A percentile compares a stretch with the other conserved stretches of the same genome.
phyloP scores from a whole-genome alignment of 2,797 vertebrate species.

The Pithecia hirsuta region DNA sequence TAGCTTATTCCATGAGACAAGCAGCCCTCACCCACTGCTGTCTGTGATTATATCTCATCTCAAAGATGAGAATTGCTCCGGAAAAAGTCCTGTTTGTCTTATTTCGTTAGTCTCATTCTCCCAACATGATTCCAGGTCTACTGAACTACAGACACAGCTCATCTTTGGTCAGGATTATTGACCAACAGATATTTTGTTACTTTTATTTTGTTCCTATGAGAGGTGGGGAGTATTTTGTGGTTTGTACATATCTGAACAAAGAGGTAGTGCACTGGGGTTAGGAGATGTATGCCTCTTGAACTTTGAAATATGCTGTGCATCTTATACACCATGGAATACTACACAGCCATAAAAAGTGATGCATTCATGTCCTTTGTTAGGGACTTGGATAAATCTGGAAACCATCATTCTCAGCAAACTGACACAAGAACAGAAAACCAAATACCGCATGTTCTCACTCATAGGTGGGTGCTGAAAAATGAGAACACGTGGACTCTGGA shows the following conservation, averaged over 20 bases:
- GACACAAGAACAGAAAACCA: no score
- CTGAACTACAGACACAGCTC: background rate
- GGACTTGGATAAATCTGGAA: no score
- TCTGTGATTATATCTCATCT: background rate
- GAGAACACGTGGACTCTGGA: no score
- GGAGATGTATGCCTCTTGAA: background rate
- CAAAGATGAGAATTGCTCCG: background rate
- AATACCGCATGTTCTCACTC: no score
- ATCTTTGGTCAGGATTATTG: background rate
- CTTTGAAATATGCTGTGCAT: background rate
- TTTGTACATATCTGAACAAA: background rate
- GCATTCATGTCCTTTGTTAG: no score
- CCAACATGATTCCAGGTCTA: background rate
- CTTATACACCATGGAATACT: no score
- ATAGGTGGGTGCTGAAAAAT: no score
- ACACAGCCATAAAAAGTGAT: no score
- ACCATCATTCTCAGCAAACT: no score
- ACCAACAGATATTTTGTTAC: background rate
- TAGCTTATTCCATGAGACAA: no score
- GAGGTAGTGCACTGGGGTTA: background rate
- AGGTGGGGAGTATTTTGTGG: background rate
- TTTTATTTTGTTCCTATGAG: background rate
- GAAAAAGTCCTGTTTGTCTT: background rate
- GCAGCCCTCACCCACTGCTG: background rate
- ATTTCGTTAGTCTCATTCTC: background rate